Base-by-base conservation (phyloP, 2,888 invertebrate genomes). In the Morpho deidamia region DNA sequence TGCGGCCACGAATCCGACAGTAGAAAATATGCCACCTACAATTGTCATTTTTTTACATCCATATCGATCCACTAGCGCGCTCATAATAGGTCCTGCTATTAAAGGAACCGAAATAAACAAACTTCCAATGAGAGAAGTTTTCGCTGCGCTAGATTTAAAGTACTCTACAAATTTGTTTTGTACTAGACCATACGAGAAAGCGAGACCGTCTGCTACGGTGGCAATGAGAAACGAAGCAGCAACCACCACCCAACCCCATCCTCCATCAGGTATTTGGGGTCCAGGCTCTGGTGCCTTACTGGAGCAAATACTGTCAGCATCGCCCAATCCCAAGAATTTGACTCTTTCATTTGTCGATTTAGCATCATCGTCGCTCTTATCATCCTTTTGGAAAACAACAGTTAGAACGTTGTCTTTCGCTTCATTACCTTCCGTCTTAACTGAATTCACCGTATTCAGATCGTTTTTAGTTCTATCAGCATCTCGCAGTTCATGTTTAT, bases 221-320 rank as follows among this genome's bases (percentile, higher is more conserved):
- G 97, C 97, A 12, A 97, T 93, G 37, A 96, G 83, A 64, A 98
- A 92, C 0, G 97, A 96, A 2, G 97, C 94, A 11, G 94, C 88
- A 0, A 98, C 97, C 0, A 99, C 95, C 59, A 96, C 92, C 97
- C 97, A 97, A 33, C 96, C 96, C 94, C 95, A 96, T 33, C 96
- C 96, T n/a, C 96, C 96, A 69, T 96, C 96, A 0, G 95, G 96
- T 53, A 94, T 92, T 60, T 92, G 92, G 0, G 92, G 92, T 41
- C 83, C 84, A 80, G 84, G 64, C 55, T 84, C 75, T 60, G 67
- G 62, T 34, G 81, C 66, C 61, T 74, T 72, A 66, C 81, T 78
- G 2, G 90, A 90, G 58, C 90, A 83, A 61, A 89, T 83, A 71
- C 90, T 90, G 66, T 91, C 88, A 45, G 78, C 77, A 60, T 89